Percentiles rank a stretch among this genome's conserved stretches.
Conservation (phyloP, 2,113 vertebrate genomes). For the Notothenia rossii region DNA sequence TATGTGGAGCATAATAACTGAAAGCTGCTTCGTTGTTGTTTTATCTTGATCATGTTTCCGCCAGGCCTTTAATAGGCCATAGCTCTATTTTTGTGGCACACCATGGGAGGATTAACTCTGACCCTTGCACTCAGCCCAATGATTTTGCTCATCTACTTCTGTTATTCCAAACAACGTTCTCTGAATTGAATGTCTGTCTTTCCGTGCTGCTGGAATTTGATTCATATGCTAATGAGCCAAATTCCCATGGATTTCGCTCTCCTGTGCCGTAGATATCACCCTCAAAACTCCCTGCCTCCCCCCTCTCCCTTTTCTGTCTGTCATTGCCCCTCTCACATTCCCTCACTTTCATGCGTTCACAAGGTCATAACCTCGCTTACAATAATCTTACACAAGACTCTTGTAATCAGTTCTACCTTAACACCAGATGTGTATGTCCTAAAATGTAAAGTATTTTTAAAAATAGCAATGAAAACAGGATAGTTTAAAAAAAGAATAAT, state of each 20-base stretch:
- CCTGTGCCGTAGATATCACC: slow-evolving; percentile 64
- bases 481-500: too few species aligned
- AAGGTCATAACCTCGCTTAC: slow-evolving; percentile 34
- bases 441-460: too few species aligned
- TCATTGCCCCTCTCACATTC: slow-evolving; percentile 31
- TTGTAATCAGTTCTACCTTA: slow-evolving; percentile 8
- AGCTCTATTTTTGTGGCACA: slow-evolving; percentile 31
- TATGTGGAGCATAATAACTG: too few species aligned
- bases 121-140: slow-evolving; percentile 41
- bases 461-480: too few species aligned
- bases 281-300: slow-evolving; percentile 21
- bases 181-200: slow-evolving; percentile 57
- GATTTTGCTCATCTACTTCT: slow-evolving; percentile 58
- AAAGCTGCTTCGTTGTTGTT: slow-evolving; percentile 2
- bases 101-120: slow-evolving; percentile 39
- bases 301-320: not conserved
- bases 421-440: slow-evolving; percentile 15
- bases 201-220: slow-evolving; percentile 74
- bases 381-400: slow-evolving; percentile 25
- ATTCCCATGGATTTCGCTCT: slow-evolving; percentile 74
- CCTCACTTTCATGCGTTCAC: slow-evolving; percentile 29
- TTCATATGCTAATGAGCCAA: slow-evolving; percentile 78
- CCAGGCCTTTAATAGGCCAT: slow-evolving; percentile 24
- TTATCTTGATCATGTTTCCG: slow-evolving; percentile 32
- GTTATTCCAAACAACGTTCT: slow-evolving; percentile 53